Base-by-base conservation (phyloP, 1,140 invertebrate species). In the Hyles euphorbiae region DNA sequence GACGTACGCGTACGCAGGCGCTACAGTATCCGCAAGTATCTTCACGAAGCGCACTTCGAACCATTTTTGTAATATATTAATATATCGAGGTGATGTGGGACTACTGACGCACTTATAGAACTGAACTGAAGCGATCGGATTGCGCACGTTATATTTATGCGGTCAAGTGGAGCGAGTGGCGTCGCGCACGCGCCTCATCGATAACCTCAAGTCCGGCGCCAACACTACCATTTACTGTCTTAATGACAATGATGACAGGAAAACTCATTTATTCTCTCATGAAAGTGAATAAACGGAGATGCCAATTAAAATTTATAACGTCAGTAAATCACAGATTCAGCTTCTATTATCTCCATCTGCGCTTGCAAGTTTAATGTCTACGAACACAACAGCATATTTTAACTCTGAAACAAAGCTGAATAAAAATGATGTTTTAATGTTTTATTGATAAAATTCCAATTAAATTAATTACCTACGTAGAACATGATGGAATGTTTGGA, bases 11-110 rank as follows among this genome's bases (percentile, higher is more conserved):
- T n/a, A 88, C 81, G 61, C 86, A 88, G 8, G 83, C 81, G 56
- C 76, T 78, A 71, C 86, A 88, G 47, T 86, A 88, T 3, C 86
- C 86, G 70, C 86, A 88, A 51, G 67, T 84, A 52, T 87, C 80
- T 53, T 73, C 78, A 48, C 78, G 72, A 34, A 81, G 66, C 56
- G 58, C 60, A 76, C 74, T 84, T 61, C 70, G 74, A 56, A 87
- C 78, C 82, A 83, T 84, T 59, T 72, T 63, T 22, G 22, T 22
- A 22, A 22, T 22, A 22, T 22, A 22, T 22, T 61, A 59, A 50
- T 57, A 34, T 48, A 50, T 48, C 53, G 33, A 63, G 66, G 60
- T 63, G 69, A 75, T 59, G 55, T 63, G 63, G 56, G 50, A n/a
- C n/a, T 48, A 43, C 60, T 65, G 63, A 58, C 65, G 65, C 65